phyloP scores from a whole-genome alignment of 2,797 vertebrate genomes.

The Coendou prehensilis region DNA sequence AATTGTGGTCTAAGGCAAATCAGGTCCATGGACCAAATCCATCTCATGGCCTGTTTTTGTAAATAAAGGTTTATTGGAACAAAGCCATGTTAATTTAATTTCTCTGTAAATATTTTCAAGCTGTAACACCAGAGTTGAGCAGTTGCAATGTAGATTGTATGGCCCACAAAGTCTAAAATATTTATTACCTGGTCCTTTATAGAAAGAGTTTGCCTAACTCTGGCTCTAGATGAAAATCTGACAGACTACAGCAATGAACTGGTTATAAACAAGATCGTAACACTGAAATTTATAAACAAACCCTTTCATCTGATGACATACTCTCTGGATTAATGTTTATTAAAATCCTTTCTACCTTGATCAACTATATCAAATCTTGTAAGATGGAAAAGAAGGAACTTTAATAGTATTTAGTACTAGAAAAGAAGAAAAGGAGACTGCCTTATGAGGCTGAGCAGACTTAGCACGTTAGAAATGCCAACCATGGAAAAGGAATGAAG shows the following conservation, averaged over 20 bases:
- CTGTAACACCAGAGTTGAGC: not conserved
- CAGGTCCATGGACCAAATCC: not conserved
- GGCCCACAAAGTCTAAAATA: not conserved
- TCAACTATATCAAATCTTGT: slow-evolving; percentile 12
- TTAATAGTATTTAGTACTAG: not conserved
- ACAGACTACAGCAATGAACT: slow-evolving; percentile 50
- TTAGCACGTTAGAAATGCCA: not conserved
- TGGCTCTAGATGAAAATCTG: slow-evolving; percentile 34
- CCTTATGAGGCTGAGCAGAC: slow-evolving; percentile 31
- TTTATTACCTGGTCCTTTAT: slow-evolving; percentile 15
- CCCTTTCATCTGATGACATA: not conserved
- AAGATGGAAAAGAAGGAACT: slow-evolving; percentile 26
- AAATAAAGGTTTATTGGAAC: slow-evolving; percentile 8
- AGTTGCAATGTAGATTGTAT: not conserved
- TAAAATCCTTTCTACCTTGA: slow-evolving; percentile 36
- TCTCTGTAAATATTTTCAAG: not conserved
- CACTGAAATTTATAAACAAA: slow-evolving; percentile 36
- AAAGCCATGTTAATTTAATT: not conserved
- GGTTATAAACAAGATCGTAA: slow-evolving; percentile 38
- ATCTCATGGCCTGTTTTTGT: not conserved
- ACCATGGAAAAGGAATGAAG: not conserved
- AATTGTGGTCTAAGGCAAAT: slow-evolving; percentile 53
- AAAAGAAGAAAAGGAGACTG: not conserved
- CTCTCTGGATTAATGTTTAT: slow-evolving; percentile 5
- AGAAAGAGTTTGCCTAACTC: slow-evolving; percentile 16